Evolutionary conservation across 2,113 vertebrate genomes (phyloP).

Genomic region (Chlorocebus sabaeus): DNA sequence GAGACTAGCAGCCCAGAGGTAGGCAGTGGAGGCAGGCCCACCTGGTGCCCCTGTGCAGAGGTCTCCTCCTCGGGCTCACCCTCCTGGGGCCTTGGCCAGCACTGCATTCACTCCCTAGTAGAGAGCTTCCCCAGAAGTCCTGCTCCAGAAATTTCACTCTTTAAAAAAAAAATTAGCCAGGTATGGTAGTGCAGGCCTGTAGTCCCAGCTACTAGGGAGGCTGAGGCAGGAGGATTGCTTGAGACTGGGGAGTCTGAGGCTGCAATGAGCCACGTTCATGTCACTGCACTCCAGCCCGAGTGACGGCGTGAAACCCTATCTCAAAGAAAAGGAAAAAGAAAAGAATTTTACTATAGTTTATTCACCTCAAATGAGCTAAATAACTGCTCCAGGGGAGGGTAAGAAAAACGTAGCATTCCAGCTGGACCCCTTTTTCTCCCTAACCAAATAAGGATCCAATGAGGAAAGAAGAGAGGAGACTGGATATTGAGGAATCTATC

Average conservation of each 20-base stretch:
- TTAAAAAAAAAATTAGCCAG: no score
- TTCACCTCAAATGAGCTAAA: not conserved
- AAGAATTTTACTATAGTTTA: not conserved
- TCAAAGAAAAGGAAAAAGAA: no score
- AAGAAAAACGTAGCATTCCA: not conserved
- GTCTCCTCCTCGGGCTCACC: not conserved
- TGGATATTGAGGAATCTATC: not conserved
- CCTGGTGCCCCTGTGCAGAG: not conserved
- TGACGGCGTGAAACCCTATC: no score
- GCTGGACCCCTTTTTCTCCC: not conserved
- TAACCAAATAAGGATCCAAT: not conserved
- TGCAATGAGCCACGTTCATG: no score
- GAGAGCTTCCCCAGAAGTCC: not conserved
- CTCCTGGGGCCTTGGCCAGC: not conserved
- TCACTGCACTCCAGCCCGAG: no score
- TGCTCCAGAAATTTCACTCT: not conserved
- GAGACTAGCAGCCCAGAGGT: not conserved
- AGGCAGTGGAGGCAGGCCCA: not conserved
- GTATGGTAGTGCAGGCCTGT: no score
- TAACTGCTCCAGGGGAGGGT: not conserved
- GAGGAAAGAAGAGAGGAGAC: not conserved
- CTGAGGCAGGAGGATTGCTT: no score
- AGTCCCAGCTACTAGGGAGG: no score
- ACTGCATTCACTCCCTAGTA: not conserved
- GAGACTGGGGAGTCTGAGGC: no score